Evolutionary conservation across 2,113 vertebrate genomes (phyloP), one percentile per base, ranked within the genome.

Genomic region (Thamnophis sirtalis): DNA sequence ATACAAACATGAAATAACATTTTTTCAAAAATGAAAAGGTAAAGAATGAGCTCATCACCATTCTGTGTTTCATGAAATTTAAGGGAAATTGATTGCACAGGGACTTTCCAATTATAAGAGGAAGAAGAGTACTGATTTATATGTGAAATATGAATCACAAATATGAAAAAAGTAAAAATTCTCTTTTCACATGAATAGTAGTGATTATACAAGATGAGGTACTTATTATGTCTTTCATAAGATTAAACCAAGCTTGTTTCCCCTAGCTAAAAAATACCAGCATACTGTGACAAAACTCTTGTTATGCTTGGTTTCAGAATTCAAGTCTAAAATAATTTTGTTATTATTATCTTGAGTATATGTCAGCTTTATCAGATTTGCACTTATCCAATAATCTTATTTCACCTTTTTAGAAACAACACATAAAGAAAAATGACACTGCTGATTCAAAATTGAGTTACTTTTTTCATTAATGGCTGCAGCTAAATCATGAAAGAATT

Each of bases 351-450:
- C 90, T 63, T 50, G 19, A 86, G 19, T 58, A 91, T 91, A 87
- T 68, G 49, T 38, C 10, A 50, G 63, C 90, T 91, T 91, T 63
- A 87, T 68, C 84, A 68, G 84, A 53, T 91, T 54, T 55, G 7
- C 63, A 55, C 38, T 49, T 80, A 50, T 21, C 9, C 51, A 84
- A 28, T 84, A 88, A 88, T 92, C 90, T 91, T 19, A 87, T 86
- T 91, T 91, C 50, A 33, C 28, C 4, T 33, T 22, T 55, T 63
- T 38, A 38, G 50, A 55, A 38, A 43, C 63, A 92, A 43, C 55
- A 84, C 49, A 19, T 33, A 80, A 92, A 92, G 60, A 38, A 48
- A 88, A 92, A 92, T 92, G 26, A 50, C 51, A 92, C 49, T 38
- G 38, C 53, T 33, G 53, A 26, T 88, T 88, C 55, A 73, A 54